Conservation (phyloP, 1,140 invertebrate species). For the Lamellibrachia luymesi region DNA sequence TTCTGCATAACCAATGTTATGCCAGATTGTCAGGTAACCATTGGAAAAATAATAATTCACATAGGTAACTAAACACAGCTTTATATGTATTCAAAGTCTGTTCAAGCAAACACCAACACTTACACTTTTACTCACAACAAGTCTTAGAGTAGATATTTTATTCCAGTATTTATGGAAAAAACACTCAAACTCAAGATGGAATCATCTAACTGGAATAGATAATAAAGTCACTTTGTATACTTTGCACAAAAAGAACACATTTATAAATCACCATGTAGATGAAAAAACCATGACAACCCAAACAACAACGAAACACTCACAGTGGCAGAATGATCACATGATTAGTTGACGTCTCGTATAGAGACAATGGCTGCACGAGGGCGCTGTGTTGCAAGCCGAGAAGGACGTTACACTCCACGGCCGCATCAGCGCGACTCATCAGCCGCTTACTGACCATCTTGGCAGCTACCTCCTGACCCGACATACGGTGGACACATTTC, state of each 20-base stretch:
- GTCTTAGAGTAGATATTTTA: not conserved
- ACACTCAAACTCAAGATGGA: not conserved
- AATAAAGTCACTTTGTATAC: too few species aligned
- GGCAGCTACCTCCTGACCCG: slow-evolving; percentile 70
- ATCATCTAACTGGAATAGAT: too few species aligned
- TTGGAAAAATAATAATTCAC: too few species aligned
- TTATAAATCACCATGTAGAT: not conserved
- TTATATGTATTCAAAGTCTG: not conserved
- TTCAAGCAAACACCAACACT: not conserved
- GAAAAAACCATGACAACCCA: not conserved
- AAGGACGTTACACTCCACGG: slow-evolving; percentile 67
- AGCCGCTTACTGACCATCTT: slow-evolving; percentile 71
- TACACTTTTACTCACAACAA: not conserved
- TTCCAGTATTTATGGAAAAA: not conserved
- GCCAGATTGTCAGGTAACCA: too few species aligned
- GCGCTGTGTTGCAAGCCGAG: slow-evolving; percentile 69
- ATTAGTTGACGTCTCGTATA: slow-evolving; percentile 73
- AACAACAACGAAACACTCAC: slow-evolving; percentile 58
- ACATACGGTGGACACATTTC: slow-evolving; percentile 61
- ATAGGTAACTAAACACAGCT: not conserved
- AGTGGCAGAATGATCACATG: slow-evolving; percentile 75
- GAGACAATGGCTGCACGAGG: slow-evolving; percentile 69
- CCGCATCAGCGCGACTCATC: slow-evolving; percentile 61
- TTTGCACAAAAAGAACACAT: too few species aligned
- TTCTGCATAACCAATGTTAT: too few species aligned